phyloP scores from a whole-genome alignment of 2,113 vertebrate genomes.

The Bagarius yarrelli region DNA sequence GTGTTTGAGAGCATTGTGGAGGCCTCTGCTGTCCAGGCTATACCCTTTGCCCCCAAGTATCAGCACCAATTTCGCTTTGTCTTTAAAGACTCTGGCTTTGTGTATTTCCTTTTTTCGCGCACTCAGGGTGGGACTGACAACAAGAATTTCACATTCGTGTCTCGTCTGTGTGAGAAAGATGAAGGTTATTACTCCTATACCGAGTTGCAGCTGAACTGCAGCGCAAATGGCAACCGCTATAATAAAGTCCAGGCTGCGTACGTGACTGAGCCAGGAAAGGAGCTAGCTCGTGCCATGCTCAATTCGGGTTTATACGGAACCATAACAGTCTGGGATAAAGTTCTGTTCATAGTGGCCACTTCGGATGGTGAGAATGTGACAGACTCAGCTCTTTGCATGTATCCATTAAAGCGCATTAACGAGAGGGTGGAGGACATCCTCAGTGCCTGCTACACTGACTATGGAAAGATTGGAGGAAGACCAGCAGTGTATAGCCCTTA shows the following conservation, averaged over 20 bases:
- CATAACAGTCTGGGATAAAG: slow-evolving; percentile 62
- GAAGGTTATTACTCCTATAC: slow-evolving; percentile 91
- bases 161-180: slow-evolving; percentile 85
- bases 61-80: slow-evolving; percentile 74
- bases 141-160: slow-evolving; percentile 85
- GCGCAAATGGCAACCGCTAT: slow-evolving; percentile 61
- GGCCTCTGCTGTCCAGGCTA: slow-evolving; percentile 78
- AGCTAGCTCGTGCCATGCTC: slow-evolving; percentile 68
- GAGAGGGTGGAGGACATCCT: slow-evolving; percentile 76
- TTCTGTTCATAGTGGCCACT: slow-evolving; percentile 84
- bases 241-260: slow-evolving; percentile 82
- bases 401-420: slow-evolving; percentile 78
- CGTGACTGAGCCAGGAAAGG: slow-evolving; percentile 68
- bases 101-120: slow-evolving; percentile 94
- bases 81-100: slow-evolving; percentile 79
- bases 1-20: slow-evolving; percentile 90
- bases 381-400: slow-evolving; percentile 85
- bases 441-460: slow-evolving; percentile 77
- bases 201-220: slow-evolving; percentile 88
- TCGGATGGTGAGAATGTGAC: slow-evolving; percentile 68
- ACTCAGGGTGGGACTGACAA: slow-evolving; percentile 77
- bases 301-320: slow-evolving; percentile 48
- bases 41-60: slow-evolving; percentile 76
- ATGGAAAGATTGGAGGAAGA: slow-evolving; percentile 55
- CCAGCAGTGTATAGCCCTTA: slow-evolving; percentile 84